These are phyloP conservation scores for Pectinophora gossypiella DNA, from an alignment of 1,140 invertebrate species.

Conservation along the genomic window DNA sequence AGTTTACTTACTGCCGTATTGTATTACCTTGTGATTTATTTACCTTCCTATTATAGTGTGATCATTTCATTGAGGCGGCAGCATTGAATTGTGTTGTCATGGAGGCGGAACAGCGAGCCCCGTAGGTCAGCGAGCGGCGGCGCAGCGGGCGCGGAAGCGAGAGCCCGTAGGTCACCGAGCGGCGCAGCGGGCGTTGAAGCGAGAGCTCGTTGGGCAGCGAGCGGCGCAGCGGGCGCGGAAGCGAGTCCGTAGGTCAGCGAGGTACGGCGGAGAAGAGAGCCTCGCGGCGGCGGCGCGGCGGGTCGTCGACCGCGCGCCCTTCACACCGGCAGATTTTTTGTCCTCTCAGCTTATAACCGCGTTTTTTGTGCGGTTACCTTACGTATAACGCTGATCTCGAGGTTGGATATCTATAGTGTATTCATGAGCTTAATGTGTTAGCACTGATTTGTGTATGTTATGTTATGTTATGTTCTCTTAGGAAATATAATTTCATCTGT, in stretches of 20 bases:
- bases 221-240: not conserved
- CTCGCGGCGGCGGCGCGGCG: not conserved
- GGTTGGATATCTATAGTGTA: not conserved
- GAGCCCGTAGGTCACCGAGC: no score
- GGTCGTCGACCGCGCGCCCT: constrained; percentile 30
- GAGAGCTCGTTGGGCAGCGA: not conserved
- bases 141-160: constrained; percentile 11
- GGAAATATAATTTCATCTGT: no score
- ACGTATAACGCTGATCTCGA: no score
- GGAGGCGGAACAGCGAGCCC: no score
- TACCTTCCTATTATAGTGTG: no score
- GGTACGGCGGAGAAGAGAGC: no score
- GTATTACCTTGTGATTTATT: no score
- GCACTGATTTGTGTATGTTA: no score
- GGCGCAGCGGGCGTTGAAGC: not conserved
- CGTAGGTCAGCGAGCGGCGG: constrained; percentile 6
- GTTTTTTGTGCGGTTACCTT: not conserved
- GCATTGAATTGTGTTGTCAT: no score
- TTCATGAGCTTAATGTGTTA: not conserved
- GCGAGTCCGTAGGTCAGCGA: not conserved
- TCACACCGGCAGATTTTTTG: constrained; percentile 9
- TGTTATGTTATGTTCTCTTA: no score
- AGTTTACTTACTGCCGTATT: no score
- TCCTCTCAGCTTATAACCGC: not conserved
- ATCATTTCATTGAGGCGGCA: no score